A percentile compares a stretch with the other conserved stretches of the same genome.
These are phyloP conservation scores for Columba janthina DNA, from an alignment of 2,113 vertebrate species.

Conservation along the genomic window DNA sequence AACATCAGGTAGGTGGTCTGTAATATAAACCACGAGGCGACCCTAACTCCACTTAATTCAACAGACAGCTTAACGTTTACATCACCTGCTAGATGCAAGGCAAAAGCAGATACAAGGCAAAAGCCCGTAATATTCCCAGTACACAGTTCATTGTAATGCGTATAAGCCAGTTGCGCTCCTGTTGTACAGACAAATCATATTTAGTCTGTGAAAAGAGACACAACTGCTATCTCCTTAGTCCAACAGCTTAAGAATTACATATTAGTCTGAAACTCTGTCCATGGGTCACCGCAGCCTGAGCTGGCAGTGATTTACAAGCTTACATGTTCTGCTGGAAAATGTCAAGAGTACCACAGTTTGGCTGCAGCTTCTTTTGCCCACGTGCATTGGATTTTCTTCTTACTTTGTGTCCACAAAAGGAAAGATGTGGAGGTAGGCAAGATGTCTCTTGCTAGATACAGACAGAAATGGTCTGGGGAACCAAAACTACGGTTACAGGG, in stretches of 20 bases:
- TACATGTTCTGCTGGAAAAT: not conserved
- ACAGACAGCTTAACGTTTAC: not conserved
- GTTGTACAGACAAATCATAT: not conserved
- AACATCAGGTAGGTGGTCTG: conserved; percentile 11
- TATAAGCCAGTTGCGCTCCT: not conserved
- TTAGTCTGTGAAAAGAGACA: not conserved
- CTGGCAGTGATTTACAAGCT: not conserved
- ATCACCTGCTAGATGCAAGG: not conserved
- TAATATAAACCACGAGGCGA: not conserved
- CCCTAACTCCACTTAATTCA: not conserved
- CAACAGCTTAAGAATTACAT: not conserved
- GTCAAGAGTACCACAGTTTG: not conserved
- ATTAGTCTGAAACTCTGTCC: not conserved
- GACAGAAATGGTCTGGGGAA: not conserved
- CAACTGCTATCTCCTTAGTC: not conserved
- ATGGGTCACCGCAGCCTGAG: not conserved
- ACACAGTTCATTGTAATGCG: not conserved
- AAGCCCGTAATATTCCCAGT: not conserved
- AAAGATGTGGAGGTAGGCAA: not conserved
- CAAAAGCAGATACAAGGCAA: not conserved
- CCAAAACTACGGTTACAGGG: not conserved
- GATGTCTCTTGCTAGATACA: not conserved
- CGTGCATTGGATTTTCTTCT: not conserved
- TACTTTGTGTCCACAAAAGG: not conserved
- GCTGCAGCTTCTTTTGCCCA: not conserved